Evolutionary conservation across 2,797 vertebrate genomes (phyloP), one percentile per base, ranked within the genome.

Genomic region (Megaceryle alcyon): DNA sequence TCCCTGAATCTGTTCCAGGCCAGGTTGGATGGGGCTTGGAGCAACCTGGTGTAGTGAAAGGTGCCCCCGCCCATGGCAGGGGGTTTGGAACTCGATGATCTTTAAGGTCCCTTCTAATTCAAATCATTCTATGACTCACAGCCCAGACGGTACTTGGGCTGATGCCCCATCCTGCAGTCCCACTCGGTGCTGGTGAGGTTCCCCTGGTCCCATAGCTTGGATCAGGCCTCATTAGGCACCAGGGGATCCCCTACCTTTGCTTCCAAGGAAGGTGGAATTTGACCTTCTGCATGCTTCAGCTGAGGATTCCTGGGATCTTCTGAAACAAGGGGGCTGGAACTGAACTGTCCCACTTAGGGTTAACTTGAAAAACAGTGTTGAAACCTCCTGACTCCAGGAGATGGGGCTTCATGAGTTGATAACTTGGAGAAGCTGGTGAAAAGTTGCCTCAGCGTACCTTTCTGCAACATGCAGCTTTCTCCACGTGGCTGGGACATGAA

Each of bases 401-500:
- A 39, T 51, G 56, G 28, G 14, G 29, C 20, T 86, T 46, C 29
- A 6, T 37, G 46, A 70, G 33, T 6, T 12, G 68, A 26, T 31
- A 23, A 9, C 4, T 26, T 60, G 57, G 29, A 71, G 87, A 46
- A 75, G 57, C 9, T 71, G 56, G 10, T 29, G 65, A 8, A 37
- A 5, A 41, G 59, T 39, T 4, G 14, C 25, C 7, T 4, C 49
- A 22, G 33, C 5, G 8, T 7, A 15, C 15, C 41, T 29, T 64
- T 39, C 41, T 49, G 29, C 70, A 66, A 41, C 2, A 3, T 41
- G 20, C 16, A 9, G 43, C 60, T 56, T 43, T 39, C 26, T 64
- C n/a, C n/a, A 3, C 0, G 0, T 0, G 1, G 7, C 33, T 3
- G 2, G 28, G 51, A 37, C 1, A 1, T 26, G 41, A 41, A 11